Base-by-base conservation (phyloP, 2,888 invertebrate genomes). In the Zeuzera pyrina region DNA sequence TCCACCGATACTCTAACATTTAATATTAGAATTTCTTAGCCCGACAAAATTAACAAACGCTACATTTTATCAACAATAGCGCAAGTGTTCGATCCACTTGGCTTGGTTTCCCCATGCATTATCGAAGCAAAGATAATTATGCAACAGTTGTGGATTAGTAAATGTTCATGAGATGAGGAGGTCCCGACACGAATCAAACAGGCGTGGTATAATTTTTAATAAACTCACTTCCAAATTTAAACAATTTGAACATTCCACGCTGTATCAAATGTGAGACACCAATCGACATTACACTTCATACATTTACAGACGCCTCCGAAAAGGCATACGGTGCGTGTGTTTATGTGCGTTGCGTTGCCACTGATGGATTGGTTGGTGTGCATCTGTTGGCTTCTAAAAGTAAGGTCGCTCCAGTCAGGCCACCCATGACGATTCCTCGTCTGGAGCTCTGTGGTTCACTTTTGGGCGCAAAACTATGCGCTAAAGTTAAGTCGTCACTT, bases 51-150 rank as follows among this genome's bases (percentile, higher is more conserved):
- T n/a, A n/a, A n/a, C 29, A 57, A 57, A 36, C 45, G 51, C 5
- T 5, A 27, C 5, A 43, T 49, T 15, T 29, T 49, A 11, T 50
- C 50, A 1, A 12, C 32, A 5, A 38, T 50, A 0, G 34, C 34
- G 25, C 47, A 52, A 38, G 29, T 49, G 6, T 52, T 47, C 36
- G 52, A 49, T 24, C 52, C 49, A 1, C 25, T 52, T 4, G 52
- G 49, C 15, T 34, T 52, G 0, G 33, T 49, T 3, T 40, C 34
- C 2, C 51, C 47, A 1, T 44, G 43, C 11, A 31, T 43, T n/a
- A 35, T 47, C 0, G 30, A 38, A 26, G 45, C 42, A 4, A 49
- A 49, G 38, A 24, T 40, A 1, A 33, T 47, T 5, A 31, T 47
- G 31, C 50, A 47, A 25, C 12, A 29, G 14, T 30, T 49, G n/a